phyloP scores from a whole-genome alignment of 2,888 invertebrate genomes.

The Catotricha subobsoleta region DNA sequence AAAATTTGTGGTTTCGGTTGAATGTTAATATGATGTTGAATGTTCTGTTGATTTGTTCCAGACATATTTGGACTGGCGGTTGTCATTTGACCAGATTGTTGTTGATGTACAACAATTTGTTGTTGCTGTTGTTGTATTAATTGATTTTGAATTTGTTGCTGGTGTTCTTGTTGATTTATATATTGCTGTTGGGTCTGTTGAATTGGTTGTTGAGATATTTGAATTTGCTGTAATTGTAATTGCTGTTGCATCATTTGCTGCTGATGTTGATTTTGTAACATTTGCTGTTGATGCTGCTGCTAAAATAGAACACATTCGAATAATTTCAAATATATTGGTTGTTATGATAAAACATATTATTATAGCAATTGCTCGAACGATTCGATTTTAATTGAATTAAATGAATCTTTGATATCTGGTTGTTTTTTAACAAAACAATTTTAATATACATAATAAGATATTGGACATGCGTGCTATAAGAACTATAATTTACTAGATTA shows the following conservation, averaged over 20 bases:
- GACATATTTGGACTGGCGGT: constrained; percentile 1
- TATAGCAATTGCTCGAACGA: too few species aligned
- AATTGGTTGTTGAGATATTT: constrained; percentile 17
- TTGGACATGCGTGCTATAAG: too few species aligned
- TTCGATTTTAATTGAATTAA: too few species aligned
- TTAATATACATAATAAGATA: too few species aligned
- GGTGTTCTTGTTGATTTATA: constrained; percentile 26
- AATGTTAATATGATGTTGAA: constrained; percentile 1
- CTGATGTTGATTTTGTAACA: background rate
- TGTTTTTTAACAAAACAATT: too few species aligned
- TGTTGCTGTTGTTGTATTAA: constrained; percentile 16
- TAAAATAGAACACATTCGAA: constrained; percentile 29
- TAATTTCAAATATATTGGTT: too few species aligned
- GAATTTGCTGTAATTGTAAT: constrained; percentile 31
- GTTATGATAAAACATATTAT: too few species aligned
- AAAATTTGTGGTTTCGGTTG: constrained; percentile 4
- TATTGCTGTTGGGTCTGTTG: constrained; percentile 23
- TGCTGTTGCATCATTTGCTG: constrained; percentile 18
- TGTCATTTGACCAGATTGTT: constrained; percentile 19
- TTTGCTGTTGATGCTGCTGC: constrained; percentile 27
- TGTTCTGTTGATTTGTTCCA: background rate
- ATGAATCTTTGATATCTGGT: too few species aligned
- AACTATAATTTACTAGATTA: too few species aligned
- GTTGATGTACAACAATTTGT: constrained; percentile 28
- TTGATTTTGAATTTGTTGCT: constrained; percentile 23